Evolutionary conservation across 2,888 invertebrate species (phyloP), one percentile per base, ranked within the genome.

Genomic region (Eilema caniola): DNA sequence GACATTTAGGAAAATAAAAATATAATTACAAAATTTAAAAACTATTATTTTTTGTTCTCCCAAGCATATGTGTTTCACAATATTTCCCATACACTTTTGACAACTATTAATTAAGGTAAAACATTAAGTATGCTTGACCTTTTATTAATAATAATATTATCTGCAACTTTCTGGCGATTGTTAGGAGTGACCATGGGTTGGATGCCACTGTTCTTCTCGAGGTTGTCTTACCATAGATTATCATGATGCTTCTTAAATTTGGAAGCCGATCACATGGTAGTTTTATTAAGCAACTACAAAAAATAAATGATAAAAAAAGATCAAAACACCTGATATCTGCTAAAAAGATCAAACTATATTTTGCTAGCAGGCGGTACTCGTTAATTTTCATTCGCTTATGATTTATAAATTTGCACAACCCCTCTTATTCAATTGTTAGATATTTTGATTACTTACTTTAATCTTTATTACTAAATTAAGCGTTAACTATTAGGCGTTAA

Each of bases 91-190:
- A 53, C 53, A 53, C 53, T 53, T 53, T 53, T 53, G 53, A 53
- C 53, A 53, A 53, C 53, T 53, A n/a, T 53, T 53, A 53, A 53
- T 53, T 53, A 53, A n/a, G n/a, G 53, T n/a, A 53, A 53, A 53
- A 53, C 53, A 53, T 53, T 53, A 53, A 53, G 53, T 53, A 53
- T 53, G 53, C n/a, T 53, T 53, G 10, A 53, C 53, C 53, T 53
- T 53, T 53, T n/a, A 53, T 53, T 53, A n/a, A n/a, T 53, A 53
- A 53, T 53, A 10, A 53, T 53, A 53, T n/a, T 53, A 20, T 53
- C n/a, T 53, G 47, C n/a, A 53, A 53, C 53, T 53, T 53, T 53
- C 53, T 53, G 16, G 53, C n/a, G 7, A 53, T 53, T 53, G 53
- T 53, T n/a, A n/a, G 8, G n/a, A n/a, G 53, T n/a, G n/a, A n/a